These are phyloP conservation scores for Misgurnus mizolepis DNA, from an alignment of 2,113 vertebrate species.

Conservation along the genomic window DNA sequence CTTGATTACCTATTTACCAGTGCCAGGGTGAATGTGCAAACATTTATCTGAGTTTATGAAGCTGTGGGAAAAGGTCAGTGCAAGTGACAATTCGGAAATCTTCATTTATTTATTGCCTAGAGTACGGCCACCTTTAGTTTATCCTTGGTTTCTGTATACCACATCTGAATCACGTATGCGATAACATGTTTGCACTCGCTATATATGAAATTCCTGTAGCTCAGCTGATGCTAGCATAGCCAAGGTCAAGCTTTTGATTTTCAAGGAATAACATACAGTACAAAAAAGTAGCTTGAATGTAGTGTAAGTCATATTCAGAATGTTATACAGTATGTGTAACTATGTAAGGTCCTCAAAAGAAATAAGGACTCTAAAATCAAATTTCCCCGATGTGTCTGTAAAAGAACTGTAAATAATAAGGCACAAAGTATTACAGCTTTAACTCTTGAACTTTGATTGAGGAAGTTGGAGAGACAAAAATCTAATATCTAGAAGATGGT, in stretches of 20 bases:
- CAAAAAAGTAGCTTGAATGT: not conserved
- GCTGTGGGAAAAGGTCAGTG: conserved; percentile 1
- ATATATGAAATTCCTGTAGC: no score
- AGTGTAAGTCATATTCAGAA: no score
- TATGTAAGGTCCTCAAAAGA: not conserved
- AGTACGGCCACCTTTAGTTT: not conserved
- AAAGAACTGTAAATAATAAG: conserved; percentile 13
- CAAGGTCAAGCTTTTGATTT: no score
- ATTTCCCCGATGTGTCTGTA: not conserved
- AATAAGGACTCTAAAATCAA: not conserved
- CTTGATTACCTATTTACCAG: conserved; percentile 21
- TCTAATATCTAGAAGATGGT: conserved; percentile 60
- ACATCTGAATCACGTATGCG: not conserved
- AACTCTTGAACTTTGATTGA: conserved; percentile 61
- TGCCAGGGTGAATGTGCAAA: conserved; percentile 1
- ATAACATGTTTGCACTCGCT: no score
- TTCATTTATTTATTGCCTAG: conserved; percentile 2
- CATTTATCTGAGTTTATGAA: conserved; percentile 18
- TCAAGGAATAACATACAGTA: no score
- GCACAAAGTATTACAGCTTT: not conserved
- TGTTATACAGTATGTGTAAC: no score
- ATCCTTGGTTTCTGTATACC: not conserved
- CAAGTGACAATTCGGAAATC: not conserved
- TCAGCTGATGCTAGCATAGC: no score
- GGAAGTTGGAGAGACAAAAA: conserved; percentile 24